These are phyloP conservation scores for Cygnus buccinator DNA, from an alignment of 2,113 vertebrate species.

Conservation along the genomic window DNA sequence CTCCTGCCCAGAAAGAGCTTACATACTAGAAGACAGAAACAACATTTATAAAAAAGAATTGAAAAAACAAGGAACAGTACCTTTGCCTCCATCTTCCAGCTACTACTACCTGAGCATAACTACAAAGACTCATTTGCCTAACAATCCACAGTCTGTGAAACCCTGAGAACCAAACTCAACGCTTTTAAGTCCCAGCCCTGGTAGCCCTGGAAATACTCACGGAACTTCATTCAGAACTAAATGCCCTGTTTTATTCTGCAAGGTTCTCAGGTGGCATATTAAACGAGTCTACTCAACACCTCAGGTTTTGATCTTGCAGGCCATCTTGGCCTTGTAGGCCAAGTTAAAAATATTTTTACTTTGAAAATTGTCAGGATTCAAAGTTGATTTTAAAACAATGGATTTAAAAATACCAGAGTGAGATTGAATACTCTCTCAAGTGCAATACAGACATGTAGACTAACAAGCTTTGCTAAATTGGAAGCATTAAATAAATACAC, in stretches of 20 bases:
- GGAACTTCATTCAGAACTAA: background rate
- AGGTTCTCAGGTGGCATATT: fast-evolving
- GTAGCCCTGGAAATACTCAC: background rate
- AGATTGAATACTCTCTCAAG: background rate
- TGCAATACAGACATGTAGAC: background rate
- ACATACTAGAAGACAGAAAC: background rate
- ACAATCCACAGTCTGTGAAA: background rate
- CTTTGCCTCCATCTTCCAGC: background rate
- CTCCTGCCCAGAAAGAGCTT: background rate
- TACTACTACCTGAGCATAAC: background rate
- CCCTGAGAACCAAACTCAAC: background rate
- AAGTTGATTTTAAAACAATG: background rate
- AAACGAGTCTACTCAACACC: background rate
- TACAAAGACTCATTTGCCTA: background rate
- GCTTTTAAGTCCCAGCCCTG: background rate
- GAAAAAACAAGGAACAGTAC: fast-evolving
- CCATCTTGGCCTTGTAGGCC: background rate
- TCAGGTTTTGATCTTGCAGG: background rate
- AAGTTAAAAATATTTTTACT: background rate
- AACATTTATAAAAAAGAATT: background rate
- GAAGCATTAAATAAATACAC: conserved; percentile 23
- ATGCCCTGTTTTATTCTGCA: background rate
- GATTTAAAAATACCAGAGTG: background rate
- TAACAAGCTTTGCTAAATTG: background rate
- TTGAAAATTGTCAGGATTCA: background rate